These are phyloP conservation scores for Peromyscus leucopus DNA, from an alignment of 2,113 vertebrate genomes.

Conservation along the genomic window DNA sequence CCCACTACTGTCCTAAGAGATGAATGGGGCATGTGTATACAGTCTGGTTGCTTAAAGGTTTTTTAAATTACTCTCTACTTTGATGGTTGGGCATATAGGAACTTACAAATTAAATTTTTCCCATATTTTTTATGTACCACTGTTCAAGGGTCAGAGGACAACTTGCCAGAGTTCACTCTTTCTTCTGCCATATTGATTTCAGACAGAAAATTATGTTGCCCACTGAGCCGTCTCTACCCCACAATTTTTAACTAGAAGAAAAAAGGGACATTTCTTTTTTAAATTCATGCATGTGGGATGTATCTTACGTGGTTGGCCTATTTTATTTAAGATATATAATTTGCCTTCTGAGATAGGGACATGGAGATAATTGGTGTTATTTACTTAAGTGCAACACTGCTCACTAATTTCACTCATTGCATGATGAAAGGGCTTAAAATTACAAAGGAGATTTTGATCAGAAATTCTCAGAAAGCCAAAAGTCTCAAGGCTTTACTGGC, in stretches of 20 bases:
- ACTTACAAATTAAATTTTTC: not conserved
- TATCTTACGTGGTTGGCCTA: not conserved
- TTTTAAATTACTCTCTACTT: not conserved
- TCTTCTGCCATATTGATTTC: not conserved
- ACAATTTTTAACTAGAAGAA: not conserved
- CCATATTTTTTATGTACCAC: not conserved
- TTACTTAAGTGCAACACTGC: not conserved
- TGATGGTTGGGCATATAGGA: not conserved
- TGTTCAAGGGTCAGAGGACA: not conserved
- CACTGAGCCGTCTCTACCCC: not conserved
- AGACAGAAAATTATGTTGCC: too few species aligned
- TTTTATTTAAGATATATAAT: not conserved
- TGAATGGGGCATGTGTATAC: not conserved
- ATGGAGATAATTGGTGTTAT: not conserved
- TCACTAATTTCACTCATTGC: not conserved
- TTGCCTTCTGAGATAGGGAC: not conserved
- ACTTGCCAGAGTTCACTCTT: not conserved
- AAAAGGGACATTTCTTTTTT: not conserved
- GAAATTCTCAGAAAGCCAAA: not conserved
- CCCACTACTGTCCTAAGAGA: not conserved
- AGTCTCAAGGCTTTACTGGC: not conserved
- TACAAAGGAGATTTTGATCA: not conserved
- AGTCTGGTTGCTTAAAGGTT: too few species aligned
- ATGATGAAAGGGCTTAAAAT: not conserved
- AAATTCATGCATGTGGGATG: not conserved